These are phyloP conservation scores for Melanotaenia maccullochi DNA, from an alignment of 2,797 vertebrate genomes.

Conservation along the genomic window DNA sequence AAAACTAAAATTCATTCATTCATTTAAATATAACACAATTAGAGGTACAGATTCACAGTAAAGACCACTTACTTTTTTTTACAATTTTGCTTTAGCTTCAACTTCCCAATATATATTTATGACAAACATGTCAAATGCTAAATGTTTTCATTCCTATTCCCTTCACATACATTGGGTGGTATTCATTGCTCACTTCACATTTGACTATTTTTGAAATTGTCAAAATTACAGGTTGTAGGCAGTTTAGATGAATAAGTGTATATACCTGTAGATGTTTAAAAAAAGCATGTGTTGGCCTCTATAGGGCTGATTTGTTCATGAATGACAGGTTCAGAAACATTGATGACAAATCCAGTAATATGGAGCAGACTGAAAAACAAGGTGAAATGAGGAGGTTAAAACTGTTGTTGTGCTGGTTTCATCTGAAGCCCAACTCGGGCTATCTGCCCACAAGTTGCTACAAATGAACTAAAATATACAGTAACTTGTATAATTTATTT, in stretches of 20 bases:
- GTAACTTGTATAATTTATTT: not conserved
- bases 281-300: not conserved
- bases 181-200: not conserved
- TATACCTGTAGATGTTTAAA: not conserved
- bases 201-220: not conserved
- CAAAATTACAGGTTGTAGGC: not conserved
- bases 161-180: not conserved
- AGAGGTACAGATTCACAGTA: not conserved
- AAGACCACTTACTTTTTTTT: not conserved
- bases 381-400: not conserved
- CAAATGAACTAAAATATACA: conserved; percentile 1
- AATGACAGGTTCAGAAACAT: conserved; percentile 4
- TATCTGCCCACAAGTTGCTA: not conserved
- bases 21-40: not conserved
- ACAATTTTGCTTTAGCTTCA: not conserved
- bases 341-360: conserved; percentile 16
- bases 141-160: conserved; percentile 4
- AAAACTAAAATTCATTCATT: not conserved
- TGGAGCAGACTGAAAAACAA: not conserved
- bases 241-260: not conserved
- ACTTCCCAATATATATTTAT: not conserved
- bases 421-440: not conserved
- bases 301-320: not conserved
- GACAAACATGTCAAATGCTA: not conserved
- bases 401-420: not conserved